Conservation (phyloP, 2,888 invertebrate genomes). For the Cantharis rufa region DNA sequence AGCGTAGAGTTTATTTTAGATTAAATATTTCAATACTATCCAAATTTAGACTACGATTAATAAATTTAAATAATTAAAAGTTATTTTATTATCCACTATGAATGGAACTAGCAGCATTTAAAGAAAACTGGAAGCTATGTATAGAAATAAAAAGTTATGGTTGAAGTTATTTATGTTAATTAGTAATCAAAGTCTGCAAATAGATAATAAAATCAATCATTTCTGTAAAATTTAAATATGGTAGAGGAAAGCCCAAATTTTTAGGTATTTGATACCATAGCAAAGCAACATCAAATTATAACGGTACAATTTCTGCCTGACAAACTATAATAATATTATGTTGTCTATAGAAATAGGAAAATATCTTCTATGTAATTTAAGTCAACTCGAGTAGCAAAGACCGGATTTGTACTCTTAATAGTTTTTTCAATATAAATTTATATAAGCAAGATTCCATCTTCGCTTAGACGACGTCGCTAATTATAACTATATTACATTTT, state of each 20-base stretch:
- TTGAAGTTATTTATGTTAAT: not conserved
- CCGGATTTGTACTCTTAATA: conserved; percentile 22
- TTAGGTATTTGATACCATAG: not conserved
- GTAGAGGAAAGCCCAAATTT: not conserved
- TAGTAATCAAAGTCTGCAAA: not conserved
- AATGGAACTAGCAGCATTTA: not conserved
- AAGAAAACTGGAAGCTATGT: not conserved
- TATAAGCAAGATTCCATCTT: not conserved
- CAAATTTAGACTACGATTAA: not conserved
- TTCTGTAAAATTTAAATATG: not conserved
- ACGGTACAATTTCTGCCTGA: not conserved
- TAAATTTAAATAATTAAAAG: not conserved
- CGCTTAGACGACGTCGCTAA: not conserved
- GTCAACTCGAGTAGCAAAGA: conserved; percentile 17
- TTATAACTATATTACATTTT: not conserved
- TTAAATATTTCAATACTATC: not conserved
- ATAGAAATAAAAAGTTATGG: not conserved
- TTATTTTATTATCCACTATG: not conserved
- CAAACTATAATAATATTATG: not conserved
- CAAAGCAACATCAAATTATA: not conserved
- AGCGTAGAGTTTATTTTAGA: not conserved
- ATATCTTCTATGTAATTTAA: conserved; percentile 25
- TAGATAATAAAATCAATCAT: not conserved
- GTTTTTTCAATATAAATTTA: not conserved
- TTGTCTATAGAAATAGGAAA: conserved; percentile 21